These are phyloP conservation scores for Chinchilla lanigera DNA, from an alignment of 2,113 vertebrate species.

Conservation along the genomic window DNA sequence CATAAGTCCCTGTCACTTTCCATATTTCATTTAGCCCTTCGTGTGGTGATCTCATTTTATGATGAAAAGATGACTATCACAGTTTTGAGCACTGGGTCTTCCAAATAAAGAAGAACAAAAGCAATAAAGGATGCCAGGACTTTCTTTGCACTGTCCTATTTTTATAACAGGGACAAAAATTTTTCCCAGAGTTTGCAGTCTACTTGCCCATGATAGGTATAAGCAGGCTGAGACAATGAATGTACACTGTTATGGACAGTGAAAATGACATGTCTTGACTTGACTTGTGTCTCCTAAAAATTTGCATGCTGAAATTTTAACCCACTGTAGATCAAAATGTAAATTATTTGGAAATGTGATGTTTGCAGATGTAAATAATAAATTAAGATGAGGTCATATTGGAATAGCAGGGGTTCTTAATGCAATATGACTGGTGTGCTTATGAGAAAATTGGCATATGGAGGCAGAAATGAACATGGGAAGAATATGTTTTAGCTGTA, in stretches of 20 bases:
- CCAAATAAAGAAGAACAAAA: not conserved
- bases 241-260: not conserved
- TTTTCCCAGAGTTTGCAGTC: rapidly evolving
- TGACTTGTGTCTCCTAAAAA: not conserved
- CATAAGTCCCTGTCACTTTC: not conserved
- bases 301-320: not conserved
- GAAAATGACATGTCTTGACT: not conserved
- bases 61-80: not conserved
- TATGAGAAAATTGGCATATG: not conserved
- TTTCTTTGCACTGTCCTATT: not conserved
- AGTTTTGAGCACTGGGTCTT: not conserved
- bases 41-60: rapidly evolving
- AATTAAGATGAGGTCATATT: not conserved
- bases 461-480: not conserved
- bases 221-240: not conserved
- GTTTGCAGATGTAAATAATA: not conserved
- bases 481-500: not conserved
- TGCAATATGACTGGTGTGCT: not conserved
- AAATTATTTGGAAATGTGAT: not conserved
- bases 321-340: not conserved
- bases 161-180: not conserved
- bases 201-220: not conserved
- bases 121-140: not conserved
- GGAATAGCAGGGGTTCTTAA: not conserved
- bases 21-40: not conserved